phyloP scores from a whole-genome alignment of 2,888 invertebrate species.

The Oligia strigilis region DNA sequence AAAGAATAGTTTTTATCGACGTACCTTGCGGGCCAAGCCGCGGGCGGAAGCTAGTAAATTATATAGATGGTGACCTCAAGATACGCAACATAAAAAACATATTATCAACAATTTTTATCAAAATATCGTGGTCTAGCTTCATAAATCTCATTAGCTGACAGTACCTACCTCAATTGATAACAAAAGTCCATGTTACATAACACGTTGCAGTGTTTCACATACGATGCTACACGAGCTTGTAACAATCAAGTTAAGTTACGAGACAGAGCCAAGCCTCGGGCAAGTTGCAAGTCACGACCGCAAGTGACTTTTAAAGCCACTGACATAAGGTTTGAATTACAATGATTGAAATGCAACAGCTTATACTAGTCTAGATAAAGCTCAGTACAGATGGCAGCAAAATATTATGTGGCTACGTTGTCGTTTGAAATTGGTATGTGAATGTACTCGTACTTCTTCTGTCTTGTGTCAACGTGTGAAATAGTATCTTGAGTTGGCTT shows the following conservation, averaged over 20 bases:
- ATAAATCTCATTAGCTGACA: conserved; percentile 5
- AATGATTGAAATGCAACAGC: conserved; percentile 13
- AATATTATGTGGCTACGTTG: conserved; percentile 17
- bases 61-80: neutral
- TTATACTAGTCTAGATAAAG: conserved; percentile 2
- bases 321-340: conserved; percentile 4
- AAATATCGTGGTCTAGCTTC: neutral
- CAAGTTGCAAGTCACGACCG: conserved; percentile 6
- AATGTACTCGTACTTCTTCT: conserved; percentile 8
- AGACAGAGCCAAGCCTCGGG: conserved; percentile 33
- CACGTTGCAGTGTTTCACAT: conserved; percentile 40
- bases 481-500: neutral
- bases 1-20: no score
- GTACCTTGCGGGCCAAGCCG: no score
- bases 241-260: conserved; percentile 46
- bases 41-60: neutral
- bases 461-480: neutral
- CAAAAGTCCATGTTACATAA: conserved; percentile 32
- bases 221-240: conserved; percentile 27
- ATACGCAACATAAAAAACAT: conserved; percentile 7
- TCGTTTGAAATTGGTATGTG: conserved; percentile 20
- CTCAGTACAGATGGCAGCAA: conserved; percentile 11
- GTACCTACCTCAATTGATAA: conserved; percentile 35
- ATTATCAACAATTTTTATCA: neutral
- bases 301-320: conserved; percentile 22